Base-by-base conservation (phyloP, 2,888 invertebrate species). In the Masnerella sp. region DNA sequence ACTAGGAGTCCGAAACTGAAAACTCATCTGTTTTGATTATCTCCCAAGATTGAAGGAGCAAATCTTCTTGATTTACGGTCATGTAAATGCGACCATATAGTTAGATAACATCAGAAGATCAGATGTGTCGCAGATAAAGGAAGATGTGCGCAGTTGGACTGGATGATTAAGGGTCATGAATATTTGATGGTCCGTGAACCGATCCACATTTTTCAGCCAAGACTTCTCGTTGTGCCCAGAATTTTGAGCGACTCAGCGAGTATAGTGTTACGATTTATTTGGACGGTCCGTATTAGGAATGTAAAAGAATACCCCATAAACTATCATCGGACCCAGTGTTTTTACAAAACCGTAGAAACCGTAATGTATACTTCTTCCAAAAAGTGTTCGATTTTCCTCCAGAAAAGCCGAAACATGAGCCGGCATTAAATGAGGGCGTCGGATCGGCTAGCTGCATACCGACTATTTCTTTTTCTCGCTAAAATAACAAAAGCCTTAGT, bases 251-350 rank as follows among this genome's bases (percentile, higher is more conserved):
- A 40, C 45, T 15, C 11, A 56, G 14, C 32, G 40, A 30, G 56
- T 49, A 18, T 64, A 49, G 32, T 56, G 18, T 70, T 62, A 70
- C 70, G 22, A 64, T 64, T 62, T 70, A 64, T 70, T 70, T 70
- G 34, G 52, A 47, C n/a, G 54, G 8, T 3, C 28, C 12, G 22
- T 64, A 49, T 64, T 58, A 43, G 12, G 43, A 38, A 64, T 52
- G 71, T 64, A 71, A 71, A 45, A 32, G n/a, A 58, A 64, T 64
- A 71, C 30, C 32, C 40, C 36, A 52, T 71, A 71, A 71, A 64
- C 71, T 64, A 64, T 64, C 62, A 30, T 70, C 40, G 18, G 15
- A 30, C 14, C 30, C 32, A 45, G 5, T 40, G 42, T 56, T 61
- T 70, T 62, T 28, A 47, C 47, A 49, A 70, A 70, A 32, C 18